Conservation (phyloP, 2,113 vertebrate species). For the Ardeotis arabs region DNA sequence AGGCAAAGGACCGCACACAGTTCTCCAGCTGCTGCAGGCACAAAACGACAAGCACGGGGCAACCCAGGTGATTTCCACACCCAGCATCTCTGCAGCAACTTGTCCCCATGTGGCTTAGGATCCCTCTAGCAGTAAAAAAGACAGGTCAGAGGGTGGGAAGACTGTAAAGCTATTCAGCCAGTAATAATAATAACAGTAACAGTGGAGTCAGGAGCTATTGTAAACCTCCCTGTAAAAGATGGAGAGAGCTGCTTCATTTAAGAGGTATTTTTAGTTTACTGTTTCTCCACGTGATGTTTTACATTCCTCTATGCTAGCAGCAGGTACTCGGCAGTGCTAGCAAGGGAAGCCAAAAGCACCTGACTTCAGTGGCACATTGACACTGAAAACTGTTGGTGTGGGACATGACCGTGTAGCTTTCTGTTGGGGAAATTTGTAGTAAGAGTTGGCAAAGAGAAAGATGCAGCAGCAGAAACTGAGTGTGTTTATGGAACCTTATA, state of each 20-base stretch:
- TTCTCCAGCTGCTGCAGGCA: not conserved
- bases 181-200: not conserved
- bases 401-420: not conserved
- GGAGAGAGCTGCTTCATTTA: not conserved
- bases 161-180: not conserved
- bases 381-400: not conserved
- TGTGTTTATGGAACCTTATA: not conserved
- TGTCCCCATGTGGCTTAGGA: not conserved
- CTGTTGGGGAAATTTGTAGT: not conserved
- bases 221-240: not conserved
- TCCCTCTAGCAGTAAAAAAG: not conserved
- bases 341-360: not conserved
- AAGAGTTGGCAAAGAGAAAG: not conserved
- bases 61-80: not conserved
- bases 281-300: not conserved
- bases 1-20: accelerated
- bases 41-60: not conserved
- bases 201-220: not conserved
- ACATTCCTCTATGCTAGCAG: not conserved
- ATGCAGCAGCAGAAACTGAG: not conserved
- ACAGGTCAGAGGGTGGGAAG: not conserved
- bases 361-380: not conserved
- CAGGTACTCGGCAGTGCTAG: not conserved
- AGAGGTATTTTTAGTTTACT: not conserved
- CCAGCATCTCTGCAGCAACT: not conserved